Conservation (phyloP, 2,113 vertebrate species). For the Sarotherodon lohbergeri region DNA sequence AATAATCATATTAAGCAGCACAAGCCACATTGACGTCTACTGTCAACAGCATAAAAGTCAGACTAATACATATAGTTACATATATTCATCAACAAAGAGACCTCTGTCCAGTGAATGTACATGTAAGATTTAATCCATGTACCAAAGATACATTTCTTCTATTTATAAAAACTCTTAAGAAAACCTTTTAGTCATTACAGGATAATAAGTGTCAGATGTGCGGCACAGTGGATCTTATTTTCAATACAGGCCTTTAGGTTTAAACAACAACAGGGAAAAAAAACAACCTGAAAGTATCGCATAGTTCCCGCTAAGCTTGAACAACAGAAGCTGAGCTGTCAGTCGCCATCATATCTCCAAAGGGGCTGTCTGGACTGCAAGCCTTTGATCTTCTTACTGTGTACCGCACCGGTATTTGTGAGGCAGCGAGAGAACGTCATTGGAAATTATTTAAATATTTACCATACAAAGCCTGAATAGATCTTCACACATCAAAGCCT, state of each 20-base stretch:
- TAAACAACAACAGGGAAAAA: constrained; percentile 1
- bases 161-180: background rate
- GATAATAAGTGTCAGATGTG: background rate
- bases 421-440: constrained; percentile 12
- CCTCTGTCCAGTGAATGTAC: background rate
- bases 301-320: background rate
- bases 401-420: constrained; percentile 14
- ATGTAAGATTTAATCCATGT: background rate
- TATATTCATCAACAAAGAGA: background rate
- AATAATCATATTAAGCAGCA: background rate
- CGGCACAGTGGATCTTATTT: background rate
- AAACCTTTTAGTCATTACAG: background rate
- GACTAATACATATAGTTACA: background rate
- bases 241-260: background rate
- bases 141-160: background rate
- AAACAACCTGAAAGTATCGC: constrained; percentile 22
- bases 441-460: constrained; percentile 54
- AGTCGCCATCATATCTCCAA: constrained; percentile 45
- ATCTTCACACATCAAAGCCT: constrained; percentile 30
- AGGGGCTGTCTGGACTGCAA: constrained; percentile 16
- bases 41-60: background rate
- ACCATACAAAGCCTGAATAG: constrained; percentile 21
- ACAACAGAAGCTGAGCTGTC: constrained; percentile 58
- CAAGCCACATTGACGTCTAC: background rate
- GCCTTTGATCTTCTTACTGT: constrained; percentile 51